Evolutionary conservation across 2,113 vertebrate genomes (phyloP).

Genomic region (Pampusana beccarii): DNA sequence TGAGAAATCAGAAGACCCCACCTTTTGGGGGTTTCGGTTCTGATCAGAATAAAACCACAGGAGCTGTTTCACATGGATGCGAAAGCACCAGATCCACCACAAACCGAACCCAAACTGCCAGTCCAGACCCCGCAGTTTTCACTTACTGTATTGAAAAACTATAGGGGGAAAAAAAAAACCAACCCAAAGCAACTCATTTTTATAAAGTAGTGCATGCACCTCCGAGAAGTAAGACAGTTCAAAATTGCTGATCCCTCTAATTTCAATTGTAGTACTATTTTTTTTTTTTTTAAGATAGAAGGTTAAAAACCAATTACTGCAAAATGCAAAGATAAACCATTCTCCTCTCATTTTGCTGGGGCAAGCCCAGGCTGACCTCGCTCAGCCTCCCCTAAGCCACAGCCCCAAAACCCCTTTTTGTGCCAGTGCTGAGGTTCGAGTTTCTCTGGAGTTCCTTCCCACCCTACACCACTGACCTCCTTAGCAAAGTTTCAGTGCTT

Average conservation of each 20-base stretch:
- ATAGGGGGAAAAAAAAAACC: fast-evolving
- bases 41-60: background rate
- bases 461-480: background rate
- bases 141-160: background rate
- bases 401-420: background rate
- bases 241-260: background rate
- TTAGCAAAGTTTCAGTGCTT: background rate
- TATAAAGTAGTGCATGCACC: background rate
- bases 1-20: background rate
- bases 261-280: background rate
- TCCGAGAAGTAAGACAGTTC: background rate
- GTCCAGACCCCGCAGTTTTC: background rate
- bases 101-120: background rate
- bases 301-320: background rate
- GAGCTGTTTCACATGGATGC: background rate
- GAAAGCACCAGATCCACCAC: background rate
- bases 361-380: background rate
- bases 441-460: background rate
- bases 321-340: background rate
- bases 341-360: background rate
- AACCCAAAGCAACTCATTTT: background rate
- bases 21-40: background rate
- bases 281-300: background rate
- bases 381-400: background rate
- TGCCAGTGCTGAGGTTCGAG: background rate